These are phyloP conservation scores for Thalassarche chlororhynchos DNA, from an alignment of 2,113 vertebrate species.

Conservation along the genomic window DNA sequence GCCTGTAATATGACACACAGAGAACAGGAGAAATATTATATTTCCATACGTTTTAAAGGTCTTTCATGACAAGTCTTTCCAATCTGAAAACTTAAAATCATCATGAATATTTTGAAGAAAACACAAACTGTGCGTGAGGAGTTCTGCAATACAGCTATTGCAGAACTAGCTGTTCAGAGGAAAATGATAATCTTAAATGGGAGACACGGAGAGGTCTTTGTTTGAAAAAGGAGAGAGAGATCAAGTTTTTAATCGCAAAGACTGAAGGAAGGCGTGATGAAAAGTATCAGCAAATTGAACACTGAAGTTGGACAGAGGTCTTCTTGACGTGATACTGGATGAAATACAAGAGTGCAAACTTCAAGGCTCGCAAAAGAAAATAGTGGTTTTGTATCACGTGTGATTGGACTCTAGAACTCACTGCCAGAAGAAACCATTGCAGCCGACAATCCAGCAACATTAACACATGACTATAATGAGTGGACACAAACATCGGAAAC, in stretches of 20 bases:
- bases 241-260: neutral
- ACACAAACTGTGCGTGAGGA: neutral
- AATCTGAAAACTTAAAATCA: neutral
- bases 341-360: neutral
- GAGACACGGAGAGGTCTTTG: neutral
- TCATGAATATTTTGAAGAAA: neutral
- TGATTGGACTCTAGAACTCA: neutral
- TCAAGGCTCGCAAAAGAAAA: neutral
- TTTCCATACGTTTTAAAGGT: neutral
- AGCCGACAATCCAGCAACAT: neutral
- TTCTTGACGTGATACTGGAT: too few relatives aligned
- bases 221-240: neutral
- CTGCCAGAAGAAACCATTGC: neutral
- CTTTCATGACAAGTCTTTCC: neutral
- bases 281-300: neutral
- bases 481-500: rapidly evolving
- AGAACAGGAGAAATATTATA: neutral
- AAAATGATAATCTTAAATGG: neutral
- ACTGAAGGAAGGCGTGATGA: neutral
- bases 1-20: neutral
- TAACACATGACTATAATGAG: neutral
- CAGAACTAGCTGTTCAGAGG: neutral
- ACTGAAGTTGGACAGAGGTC: neutral
- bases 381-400: neutral
- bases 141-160: neutral